These are phyloP conservation scores for Bombylius major DNA, from an alignment of 2,888 invertebrate genomes.

Conservation along the genomic window DNA sequence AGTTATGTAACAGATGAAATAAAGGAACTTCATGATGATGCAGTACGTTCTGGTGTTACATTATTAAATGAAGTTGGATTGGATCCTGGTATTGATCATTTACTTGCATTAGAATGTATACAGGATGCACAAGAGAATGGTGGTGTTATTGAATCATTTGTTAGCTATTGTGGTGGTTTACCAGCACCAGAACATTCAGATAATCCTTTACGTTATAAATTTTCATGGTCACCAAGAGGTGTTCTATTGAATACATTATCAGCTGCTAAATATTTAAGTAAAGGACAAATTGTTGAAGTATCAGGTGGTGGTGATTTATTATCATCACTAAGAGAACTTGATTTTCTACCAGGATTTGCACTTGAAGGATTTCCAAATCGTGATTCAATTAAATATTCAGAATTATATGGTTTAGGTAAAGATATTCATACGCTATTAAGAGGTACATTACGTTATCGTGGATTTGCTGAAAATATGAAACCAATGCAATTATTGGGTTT, in stretches of 20 bases:
- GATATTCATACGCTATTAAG: constrained; percentile 80
- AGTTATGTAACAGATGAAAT: constrained; percentile 86
- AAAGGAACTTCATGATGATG: constrained; percentile 66
- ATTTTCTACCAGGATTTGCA: constrained; percentile 92
- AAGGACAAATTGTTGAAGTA: constrained; percentile 79
- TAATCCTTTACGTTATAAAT: constrained; percentile 81
- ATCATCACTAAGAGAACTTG: constrained; percentile 62
- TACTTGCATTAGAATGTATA: constrained; percentile 93
- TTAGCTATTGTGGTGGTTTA: constrained; percentile 93
- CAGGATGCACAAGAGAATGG: constrained; percentile 82
- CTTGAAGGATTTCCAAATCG: constrained; percentile 95
- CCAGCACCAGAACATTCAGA: constrained; percentile 95
- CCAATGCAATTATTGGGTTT: constrained; percentile 80
- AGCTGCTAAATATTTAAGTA: constrained; percentile 73
- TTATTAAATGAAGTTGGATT: constrained; percentile 93
- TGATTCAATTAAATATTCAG: constrained; percentile 80
- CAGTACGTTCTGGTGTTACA: constrained; percentile 78
- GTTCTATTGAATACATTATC: constrained; percentile 83
- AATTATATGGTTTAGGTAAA: constrained; percentile 72
- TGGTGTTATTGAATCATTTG: constrained; percentile 86
- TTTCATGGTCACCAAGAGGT: constrained; percentile 94
- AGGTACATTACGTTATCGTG: constrained; percentile 85
- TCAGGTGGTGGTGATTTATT: constrained; percentile 80
- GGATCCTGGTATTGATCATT: constrained; percentile 97
- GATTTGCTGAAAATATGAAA: constrained; percentile 80